These are phyloP conservation scores for Lathronympha strigana DNA, from an alignment of 2,888 invertebrate species.

Conservation along the genomic window DNA sequence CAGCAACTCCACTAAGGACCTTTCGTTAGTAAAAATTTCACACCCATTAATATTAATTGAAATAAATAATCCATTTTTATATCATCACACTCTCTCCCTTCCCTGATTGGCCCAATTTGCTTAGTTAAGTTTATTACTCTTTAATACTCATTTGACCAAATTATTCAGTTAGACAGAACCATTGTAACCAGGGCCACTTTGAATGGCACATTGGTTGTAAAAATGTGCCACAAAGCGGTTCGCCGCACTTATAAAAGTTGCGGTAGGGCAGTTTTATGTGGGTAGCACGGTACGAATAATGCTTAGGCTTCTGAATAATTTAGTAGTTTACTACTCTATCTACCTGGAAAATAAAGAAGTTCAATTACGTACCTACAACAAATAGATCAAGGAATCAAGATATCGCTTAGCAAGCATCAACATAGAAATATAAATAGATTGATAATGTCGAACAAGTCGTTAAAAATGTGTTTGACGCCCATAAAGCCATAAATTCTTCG, in stretches of 20 bases:
- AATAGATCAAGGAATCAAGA: too few species aligned
- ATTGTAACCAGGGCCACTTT: conserved; percentile 14
- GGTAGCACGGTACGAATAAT: conserved; percentile 26
- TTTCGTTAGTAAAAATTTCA: neutral
- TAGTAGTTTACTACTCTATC: conserved; percentile 6
- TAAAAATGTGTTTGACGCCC: too few species aligned
- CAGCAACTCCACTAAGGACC: too few species aligned
- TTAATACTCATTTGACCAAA: conserved; percentile 10
- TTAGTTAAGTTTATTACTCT: conserved; percentile 12
- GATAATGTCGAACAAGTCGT: too few species aligned
- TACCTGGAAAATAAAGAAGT: neutral
- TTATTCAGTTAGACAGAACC: conserved; percentile 15
- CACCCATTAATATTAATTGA: neutral
- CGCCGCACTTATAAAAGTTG: conserved; percentile 52
- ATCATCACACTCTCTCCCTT: neutral
- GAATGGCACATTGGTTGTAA: conserved; percentile 35
- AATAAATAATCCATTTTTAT: conserved; percentile 16
- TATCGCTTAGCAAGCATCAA: too few species aligned
- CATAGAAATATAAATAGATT: too few species aligned
- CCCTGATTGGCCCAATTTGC: conserved; percentile 24
- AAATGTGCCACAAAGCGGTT: conserved; percentile 42
- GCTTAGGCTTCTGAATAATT: conserved; percentile 24
- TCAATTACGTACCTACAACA: too few species aligned
- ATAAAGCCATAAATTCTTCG: too few species aligned
- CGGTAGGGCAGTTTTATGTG: conserved; percentile 69